Conservation (phyloP, 2,113 vertebrate genomes). For the Copsychus sechellarum region DNA sequence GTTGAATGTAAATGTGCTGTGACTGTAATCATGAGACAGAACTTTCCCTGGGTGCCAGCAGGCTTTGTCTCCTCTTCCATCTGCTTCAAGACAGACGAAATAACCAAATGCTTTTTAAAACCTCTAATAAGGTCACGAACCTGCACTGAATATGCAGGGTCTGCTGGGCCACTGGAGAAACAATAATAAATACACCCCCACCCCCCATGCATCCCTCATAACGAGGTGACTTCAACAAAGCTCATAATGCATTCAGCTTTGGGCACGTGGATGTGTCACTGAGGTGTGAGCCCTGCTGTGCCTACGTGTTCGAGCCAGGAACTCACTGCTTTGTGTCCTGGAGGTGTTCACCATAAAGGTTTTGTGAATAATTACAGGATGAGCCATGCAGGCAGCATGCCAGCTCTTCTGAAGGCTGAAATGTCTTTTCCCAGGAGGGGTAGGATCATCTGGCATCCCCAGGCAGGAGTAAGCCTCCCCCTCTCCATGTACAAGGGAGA, state of each 20-base stretch:
- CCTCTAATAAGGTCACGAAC: neutral
- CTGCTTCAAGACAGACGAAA: neutral
- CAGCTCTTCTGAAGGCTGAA: neutral
- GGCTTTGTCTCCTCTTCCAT: neutral
- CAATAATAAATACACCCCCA: accelerated
- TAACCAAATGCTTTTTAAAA: neutral
- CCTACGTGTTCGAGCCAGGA: neutral
- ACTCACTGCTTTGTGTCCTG: neutral
- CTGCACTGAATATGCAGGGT: neutral
- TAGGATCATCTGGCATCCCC: neutral
- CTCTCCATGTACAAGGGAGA: accelerated
- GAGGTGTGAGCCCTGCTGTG: accelerated
- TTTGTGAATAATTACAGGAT: neutral
- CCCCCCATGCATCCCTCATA: accelerated
- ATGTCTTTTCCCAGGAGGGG: neutral
- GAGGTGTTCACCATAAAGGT: neutral
- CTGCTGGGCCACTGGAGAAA: neutral
- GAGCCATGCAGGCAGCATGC: accelerated
- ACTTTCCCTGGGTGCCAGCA: neutral
- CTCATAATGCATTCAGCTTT: neutral
- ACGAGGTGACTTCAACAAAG: neutral
- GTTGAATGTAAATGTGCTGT: neutral
- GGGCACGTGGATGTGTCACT: neutral
- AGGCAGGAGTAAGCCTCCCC: neutral
- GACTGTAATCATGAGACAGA: neutral